Base-by-base conservation (phyloP, 2,113 vertebrate genomes). In the Hepsetus odoe region DNA sequence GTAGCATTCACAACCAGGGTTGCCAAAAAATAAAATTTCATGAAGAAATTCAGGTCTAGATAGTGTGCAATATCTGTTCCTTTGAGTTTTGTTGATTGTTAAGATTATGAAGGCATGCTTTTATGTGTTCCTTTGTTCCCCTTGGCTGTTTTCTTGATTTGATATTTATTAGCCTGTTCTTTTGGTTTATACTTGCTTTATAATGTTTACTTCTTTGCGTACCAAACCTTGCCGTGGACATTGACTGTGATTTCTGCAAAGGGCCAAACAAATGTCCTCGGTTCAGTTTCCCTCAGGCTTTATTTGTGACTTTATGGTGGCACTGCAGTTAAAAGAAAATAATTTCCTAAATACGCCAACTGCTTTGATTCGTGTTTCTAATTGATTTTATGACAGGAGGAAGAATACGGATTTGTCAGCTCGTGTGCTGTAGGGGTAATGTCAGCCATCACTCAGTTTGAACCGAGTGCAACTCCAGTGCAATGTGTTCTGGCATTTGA, bases 291-390 rank as follows among this genome's bases (percentile, higher is more conserved):
- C 51, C 51, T 24, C 20, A 11, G 16, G 51, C 51, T 55, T 24
- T 55, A 55, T 42, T 68, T 22, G 51, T 32, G 18, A 13, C 28
- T 26, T 38, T 42, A 68, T 77, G 20, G 46, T 46, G 35, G 13
- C 24, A 30, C 33, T 35, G n/a, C 58, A 46, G n/a, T 68, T 38
- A 10, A 13, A 71, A 33, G 42, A 69, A 69, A 33, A 44, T 59
- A 35, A 26, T 5, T 77, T 40, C 44, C 18, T 77, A 46, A 58
- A 77, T 77, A 77, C 55, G 64, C 49, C 58, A 68, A 62, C 69
- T 76, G 32, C 69, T 24, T 69, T 26, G 46, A 22, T 44, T 24
- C 40, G 68, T 42, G 68, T n/a, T n/a, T n/a, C n/a, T n/a, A 56
- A 55, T 58, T 77, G 75, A 68, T 77, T 61, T 70, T 26, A 30